Conservation (phyloP, 2,113 vertebrate species). For the Manacus vitellinus region DNA sequence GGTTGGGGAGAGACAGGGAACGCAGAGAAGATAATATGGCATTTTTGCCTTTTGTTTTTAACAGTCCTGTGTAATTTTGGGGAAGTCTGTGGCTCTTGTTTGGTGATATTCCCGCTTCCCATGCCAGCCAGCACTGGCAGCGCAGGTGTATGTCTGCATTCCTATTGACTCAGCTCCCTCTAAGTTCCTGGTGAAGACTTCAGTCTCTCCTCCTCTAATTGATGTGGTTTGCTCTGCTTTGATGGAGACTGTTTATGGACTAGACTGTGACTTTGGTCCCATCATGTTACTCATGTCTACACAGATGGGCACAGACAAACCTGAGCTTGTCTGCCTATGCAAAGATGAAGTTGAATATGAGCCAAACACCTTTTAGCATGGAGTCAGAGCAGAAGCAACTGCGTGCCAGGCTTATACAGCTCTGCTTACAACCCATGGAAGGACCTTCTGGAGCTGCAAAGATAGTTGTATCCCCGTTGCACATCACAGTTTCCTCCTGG, state of each 20-base stretch:
- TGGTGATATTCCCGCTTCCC: not conserved
- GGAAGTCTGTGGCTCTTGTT: not conserved
- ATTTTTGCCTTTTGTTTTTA: not conserved
- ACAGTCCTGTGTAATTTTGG: not conserved
- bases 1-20: not conserved
- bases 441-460: not conserved
- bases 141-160: not conserved
- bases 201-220: not conserved
- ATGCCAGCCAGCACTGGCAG: not conserved
- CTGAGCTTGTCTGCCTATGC: not conserved
- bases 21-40: not conserved
- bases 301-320: not conserved
- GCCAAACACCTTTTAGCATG: not conserved
- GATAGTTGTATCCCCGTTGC: not conserved
- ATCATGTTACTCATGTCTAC: not conserved
- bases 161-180: not conserved
- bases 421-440: not conserved
- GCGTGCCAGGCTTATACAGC: not conserved
- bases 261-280: not conserved
- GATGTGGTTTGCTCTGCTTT: constrained; percentile 26
- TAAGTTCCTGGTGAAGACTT: not conserved
- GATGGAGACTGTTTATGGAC: not conserved
- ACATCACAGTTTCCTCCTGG: not conserved
- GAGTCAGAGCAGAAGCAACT: not conserved
- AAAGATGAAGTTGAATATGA: not conserved